A percentile compares a stretch with the other conserved stretches of the same genome.
phyloP scores from a whole-genome alignment of 2,113 vertebrate species.

The Corythoichthys haematopterus region DNA sequence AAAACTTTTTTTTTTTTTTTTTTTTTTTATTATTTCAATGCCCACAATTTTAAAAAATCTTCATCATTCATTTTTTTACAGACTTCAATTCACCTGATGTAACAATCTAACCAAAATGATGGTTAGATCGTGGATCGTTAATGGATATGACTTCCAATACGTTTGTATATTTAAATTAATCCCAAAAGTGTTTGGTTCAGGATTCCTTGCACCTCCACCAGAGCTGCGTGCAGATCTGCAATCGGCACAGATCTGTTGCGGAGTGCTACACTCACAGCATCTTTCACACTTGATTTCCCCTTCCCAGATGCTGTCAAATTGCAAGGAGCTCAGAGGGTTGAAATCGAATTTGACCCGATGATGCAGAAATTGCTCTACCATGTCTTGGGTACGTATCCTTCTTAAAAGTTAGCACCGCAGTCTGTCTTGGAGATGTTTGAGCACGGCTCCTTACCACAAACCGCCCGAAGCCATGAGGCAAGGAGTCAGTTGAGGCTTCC shows the following conservation, averaged over 20 bases:
- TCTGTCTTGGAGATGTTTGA: not conserved
- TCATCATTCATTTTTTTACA: no score
- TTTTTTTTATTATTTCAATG: no score
- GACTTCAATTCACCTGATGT: no score
- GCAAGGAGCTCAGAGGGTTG: slow-evolving; percentile 9
- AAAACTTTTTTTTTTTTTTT: no score
- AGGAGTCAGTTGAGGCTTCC: not conserved
- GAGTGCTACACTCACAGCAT: slow-evolving; percentile 1
- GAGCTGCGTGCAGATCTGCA: slow-evolving; percentile 3
- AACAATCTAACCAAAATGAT: not conserved
- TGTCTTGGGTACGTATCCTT: not conserved
- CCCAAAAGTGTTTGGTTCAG: not conserved
- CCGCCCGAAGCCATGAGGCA: not conserved
- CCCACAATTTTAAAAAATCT: no score
- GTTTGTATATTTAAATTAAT: not conserved
- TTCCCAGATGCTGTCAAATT: slow-evolving; percentile 9
- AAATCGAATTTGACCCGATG: slow-evolving; percentile 9
- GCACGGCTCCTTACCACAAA: slow-evolving; percentile 1
- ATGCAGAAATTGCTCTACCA: slow-evolving; percentile 1
- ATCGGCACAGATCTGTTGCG: not conserved
- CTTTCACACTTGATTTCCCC: slow-evolving; percentile 10
- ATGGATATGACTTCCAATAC: not conserved
- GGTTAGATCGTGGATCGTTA: no score
- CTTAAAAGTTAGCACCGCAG: not conserved
- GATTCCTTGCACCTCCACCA: slow-evolving; percentile 2